Evolutionary conservation across 2,113 vertebrate genomes (phyloP).

Genomic region (Isichthys henryi): DNA sequence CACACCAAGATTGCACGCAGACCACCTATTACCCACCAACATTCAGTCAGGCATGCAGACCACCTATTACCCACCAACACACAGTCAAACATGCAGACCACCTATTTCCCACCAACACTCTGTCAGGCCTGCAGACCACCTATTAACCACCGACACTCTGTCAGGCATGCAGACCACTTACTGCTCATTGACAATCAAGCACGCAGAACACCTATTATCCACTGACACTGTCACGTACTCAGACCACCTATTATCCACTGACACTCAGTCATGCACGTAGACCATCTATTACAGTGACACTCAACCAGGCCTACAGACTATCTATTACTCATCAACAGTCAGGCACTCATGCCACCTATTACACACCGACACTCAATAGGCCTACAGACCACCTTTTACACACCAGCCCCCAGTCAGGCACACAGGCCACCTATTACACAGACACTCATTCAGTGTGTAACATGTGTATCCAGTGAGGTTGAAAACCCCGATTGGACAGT

Average conservation of each 20-base stretch:
- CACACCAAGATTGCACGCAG: constrained; percentile 3
- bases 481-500: not conserved
- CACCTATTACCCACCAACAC: not conserved
- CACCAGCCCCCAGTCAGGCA: not conserved
- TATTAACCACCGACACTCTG: not conserved
- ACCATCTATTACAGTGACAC: not conserved
- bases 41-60: not conserved
- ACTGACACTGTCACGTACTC: not conserved
- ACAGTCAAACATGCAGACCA: not conserved
- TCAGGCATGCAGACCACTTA: not conserved
- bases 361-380: not conserved
- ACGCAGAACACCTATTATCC: not conserved
- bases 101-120: not conserved
- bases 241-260: not conserved
- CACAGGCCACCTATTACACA: not conserved
- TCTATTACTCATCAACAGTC: not conserved
- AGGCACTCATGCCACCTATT: not conserved
- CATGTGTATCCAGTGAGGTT: not conserved
- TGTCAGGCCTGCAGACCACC: not conserved
- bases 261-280: too few species aligned
- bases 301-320: not conserved
- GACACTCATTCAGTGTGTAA: not conserved
- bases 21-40: not conserved
- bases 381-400: not conserved
- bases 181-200: not conserved